phyloP scores from a whole-genome alignment of 2,113 vertebrate genomes.

The Gasterosteus aculeatus region DNA sequence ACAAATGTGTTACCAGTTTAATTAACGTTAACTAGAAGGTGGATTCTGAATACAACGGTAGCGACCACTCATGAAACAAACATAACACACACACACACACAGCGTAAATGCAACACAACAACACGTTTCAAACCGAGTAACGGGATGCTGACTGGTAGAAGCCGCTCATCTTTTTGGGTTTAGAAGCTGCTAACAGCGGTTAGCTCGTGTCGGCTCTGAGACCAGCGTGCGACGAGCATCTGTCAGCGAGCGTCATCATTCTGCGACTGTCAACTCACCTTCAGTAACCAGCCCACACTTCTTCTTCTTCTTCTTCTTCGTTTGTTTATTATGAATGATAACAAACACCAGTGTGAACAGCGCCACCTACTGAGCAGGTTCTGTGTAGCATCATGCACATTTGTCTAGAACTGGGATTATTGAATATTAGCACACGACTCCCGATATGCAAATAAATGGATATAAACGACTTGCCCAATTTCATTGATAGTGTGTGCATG shows the following conservation, averaged over 20 bases:
- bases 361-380: slow-evolving; percentile 20
- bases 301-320: not conserved
- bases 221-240: not conserved
- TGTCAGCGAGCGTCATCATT: not conserved
- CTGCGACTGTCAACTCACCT: not conserved
- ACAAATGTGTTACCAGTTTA: not conserved
- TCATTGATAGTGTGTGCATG: no score
- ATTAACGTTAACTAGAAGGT: not conserved
- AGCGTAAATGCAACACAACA: not conserved
- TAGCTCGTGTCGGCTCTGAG: not conserved
- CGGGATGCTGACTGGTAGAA: not conserved
- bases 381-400: not conserved
- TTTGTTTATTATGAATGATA: not conserved
- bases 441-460: no score
- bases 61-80: not conserved
- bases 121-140: not conserved
- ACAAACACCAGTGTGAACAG: not conserved
- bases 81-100: not conserved
- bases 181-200: not conserved
- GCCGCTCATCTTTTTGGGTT: not conserved
- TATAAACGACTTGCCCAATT: no score
- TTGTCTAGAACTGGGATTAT: not conserved
- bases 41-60: not conserved
- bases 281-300: not conserved
- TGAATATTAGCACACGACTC: not conserved